Conservation (phyloP, 1,140 invertebrate species). For the Leptonema lineaticorne region DNA sequence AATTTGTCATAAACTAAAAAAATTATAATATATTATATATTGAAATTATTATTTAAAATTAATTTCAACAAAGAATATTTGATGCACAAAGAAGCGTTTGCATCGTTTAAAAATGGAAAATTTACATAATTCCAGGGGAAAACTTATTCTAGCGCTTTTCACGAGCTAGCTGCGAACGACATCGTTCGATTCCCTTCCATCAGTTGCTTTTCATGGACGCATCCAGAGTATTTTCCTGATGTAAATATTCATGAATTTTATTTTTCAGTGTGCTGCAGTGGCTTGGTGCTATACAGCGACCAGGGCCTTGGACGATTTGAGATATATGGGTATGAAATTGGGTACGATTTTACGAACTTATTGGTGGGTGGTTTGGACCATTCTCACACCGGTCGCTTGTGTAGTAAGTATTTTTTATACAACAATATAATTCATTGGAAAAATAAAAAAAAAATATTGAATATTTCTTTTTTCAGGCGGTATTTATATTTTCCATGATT, state of each 20-base stretch:
- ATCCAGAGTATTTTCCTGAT: no score
- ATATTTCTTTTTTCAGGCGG: conserved; percentile 27
- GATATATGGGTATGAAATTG: conserved; percentile 60
- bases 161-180: no score
- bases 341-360: conserved; percentile 52
- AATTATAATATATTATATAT: neutral
- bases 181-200: no score
- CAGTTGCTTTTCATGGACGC: no score
- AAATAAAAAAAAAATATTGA: conserved; percentile 8
- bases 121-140: no score
- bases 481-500: conserved; percentile 67
- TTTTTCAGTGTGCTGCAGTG: conserved; percentile 55
- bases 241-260: no score
- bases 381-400: conserved; percentile 57
- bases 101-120: neutral
- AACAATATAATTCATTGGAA: conserved; percentile 44
- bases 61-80: no score
- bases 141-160: no score
- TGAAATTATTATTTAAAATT: no score
- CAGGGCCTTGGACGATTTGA: conserved; percentile 58
- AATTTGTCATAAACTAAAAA: neutral
- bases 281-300: conserved; percentile 73
- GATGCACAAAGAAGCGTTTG: neutral
- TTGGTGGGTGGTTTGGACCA: conserved; percentile 60
- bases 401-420: conserved; percentile 56